Evolutionary conservation across 2,113 vertebrate species (phyloP).

Genomic region (Donacobius atricapilla): DNA sequence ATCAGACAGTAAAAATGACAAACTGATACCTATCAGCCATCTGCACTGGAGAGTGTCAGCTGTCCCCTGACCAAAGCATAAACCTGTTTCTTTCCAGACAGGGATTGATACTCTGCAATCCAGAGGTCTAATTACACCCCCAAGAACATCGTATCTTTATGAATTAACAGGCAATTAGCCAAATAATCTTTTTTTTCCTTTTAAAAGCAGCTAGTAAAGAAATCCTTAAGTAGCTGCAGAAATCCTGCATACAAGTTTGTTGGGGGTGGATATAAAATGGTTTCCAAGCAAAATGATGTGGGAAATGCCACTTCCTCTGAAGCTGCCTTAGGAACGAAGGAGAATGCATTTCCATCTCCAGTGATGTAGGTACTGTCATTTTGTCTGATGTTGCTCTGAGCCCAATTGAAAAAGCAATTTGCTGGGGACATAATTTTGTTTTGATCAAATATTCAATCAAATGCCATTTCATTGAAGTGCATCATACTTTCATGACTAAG

Average conservation of each 20-base stretch:
- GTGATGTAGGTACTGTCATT: background rate
- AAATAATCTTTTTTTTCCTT: background rate
- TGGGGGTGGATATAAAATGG: background rate
- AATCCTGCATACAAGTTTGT: background rate
- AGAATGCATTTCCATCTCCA: background rate
- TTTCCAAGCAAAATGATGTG: background rate
- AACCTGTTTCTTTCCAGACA: background rate
- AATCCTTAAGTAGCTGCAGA: background rate
- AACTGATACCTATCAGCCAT: background rate
- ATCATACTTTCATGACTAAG: constrained; percentile 7
- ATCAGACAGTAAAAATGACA: background rate
- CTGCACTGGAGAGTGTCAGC: background rate
- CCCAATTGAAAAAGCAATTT: constrained; percentile 38
- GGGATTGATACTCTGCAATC: background rate
- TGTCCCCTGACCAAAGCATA: background rate
- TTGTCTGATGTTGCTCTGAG: constrained; percentile 16
- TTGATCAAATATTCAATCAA: constrained; percentile 42
- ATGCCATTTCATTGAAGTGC: background rate
- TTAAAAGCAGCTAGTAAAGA: background rate
- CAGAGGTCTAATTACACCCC: background rate
- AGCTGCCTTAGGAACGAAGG: background rate
- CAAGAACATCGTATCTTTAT: background rate
- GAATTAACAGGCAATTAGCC: background rate
- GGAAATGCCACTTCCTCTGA: background rate
- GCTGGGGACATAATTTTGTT: constrained; percentile 25